Base-by-base conservation (phyloP, 2,797 vertebrate genomes). In the Xenentodon cancila region DNA sequence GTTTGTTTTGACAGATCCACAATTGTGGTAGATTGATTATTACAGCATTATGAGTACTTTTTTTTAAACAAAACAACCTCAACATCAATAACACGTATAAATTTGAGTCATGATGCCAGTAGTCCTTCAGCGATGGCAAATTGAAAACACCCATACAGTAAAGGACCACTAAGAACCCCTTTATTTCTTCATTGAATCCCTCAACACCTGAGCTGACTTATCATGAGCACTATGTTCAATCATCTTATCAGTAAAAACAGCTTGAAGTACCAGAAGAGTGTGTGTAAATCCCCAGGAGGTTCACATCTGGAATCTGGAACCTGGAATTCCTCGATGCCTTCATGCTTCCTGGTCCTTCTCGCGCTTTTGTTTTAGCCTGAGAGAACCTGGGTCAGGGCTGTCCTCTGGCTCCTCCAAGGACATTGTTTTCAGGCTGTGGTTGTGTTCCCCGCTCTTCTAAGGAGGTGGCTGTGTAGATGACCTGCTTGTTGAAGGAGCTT, bases 161-260 rank as follows among this genome's bases (percentile, higher is more conserved):
- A n/a, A n/a, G n/a, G n/a, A n/a, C n/a, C n/a, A n/a, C 22, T n/a
- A 80, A 11, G 53, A 69, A 72, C 34, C 68, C 6, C 40, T 84
- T 59, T 17, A 58, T 73, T 32, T 82, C 62, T 68, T 43, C 44
- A 81, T 69, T 61, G 73, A 54, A 60, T 80, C 57, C 8, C 68
- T 53, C 46, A 71, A 16, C 58, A 64, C 40, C 73, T 59, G 25
- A n/a, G 69, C 68, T 54, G 50, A 73, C 54, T 74, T 72, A 19
- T 71, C 65, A 2, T 70, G 16, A 37, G 46, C 46, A 22, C 70
- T 82, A 54, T 75, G 65, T 71, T 75, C 20, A 61, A 71, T 58
- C 76, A n/a, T n/a, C n/a, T n/a, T n/a, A 74, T 74, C 47, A 37
- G 64, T 73, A 77, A 83, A 50, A 75, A 21, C 18, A 11, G 77